Percentiles rank a stretch among this genome's conserved stretches.
Conservation (phyloP, 2,797 vertebrate genomes). For the Argyrosomus regius region DNA sequence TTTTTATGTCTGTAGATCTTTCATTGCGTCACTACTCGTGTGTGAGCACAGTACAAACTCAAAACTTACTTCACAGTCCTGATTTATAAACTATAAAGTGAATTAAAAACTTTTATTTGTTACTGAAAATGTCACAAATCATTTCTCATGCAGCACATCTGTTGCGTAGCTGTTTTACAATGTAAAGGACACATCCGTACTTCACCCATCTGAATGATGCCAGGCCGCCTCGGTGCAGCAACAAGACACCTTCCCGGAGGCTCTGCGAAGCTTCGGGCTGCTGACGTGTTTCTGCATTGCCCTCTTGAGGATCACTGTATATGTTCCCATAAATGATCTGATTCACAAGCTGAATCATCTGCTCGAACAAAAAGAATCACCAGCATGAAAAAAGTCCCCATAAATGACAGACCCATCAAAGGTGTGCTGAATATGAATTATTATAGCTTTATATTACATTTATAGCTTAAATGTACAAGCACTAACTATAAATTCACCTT, state of each 20-base stretch:
- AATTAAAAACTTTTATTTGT: not conserved
- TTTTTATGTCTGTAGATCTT: not conserved
- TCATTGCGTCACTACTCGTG: not conserved
- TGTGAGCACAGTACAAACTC: not conserved
- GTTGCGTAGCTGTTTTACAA: not conserved
- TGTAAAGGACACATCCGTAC: conserved; percentile 66
- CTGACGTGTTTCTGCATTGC: conserved; percentile 34
- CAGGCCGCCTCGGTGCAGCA: conserved; percentile 79
- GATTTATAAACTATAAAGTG: not conserved
- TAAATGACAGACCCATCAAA: not conserved
- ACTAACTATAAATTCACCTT: conserved; percentile 71
- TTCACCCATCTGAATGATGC: conserved; percentile 86
- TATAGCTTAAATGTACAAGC: not conserved
- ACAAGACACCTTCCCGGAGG: conserved; percentile 82
- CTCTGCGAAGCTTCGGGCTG: conserved; percentile 43
- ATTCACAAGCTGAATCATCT: conserved; percentile 88
- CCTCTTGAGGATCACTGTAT: conserved; percentile 50
- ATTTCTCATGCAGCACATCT: not conserved
- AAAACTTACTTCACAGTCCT: not conserved
- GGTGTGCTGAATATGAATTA: not conserved
- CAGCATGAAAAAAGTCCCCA: not conserved
- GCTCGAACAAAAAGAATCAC: conserved; percentile 22
- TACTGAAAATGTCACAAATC: not conserved
- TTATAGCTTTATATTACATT: not conserved
- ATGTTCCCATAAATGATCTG: conserved; percentile 86